Percentiles rank a stretch among this genome's conserved stretches.
Conservation (phyloP, 1,140 invertebrate species). For the Onthophagus taurus region DNA sequence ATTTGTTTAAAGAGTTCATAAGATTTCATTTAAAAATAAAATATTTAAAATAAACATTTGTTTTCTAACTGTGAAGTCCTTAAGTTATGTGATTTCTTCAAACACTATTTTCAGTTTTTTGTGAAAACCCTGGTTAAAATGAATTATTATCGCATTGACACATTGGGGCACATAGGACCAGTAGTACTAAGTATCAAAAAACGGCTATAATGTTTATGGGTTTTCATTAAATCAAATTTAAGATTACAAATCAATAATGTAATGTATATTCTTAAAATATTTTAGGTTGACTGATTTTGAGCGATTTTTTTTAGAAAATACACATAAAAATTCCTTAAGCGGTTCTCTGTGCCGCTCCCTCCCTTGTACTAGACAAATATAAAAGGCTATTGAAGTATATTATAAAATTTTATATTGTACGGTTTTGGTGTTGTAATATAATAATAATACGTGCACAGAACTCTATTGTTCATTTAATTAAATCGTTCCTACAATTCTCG, state of each 20-base stretch:
- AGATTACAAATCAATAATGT: too few relatives aligned
- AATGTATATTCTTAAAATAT: not conserved
- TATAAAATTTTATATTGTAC: too few relatives aligned
- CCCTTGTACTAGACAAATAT: too few relatives aligned
- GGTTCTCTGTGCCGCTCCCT: not conserved
- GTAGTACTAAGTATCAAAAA: not conserved
- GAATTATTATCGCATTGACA: not conserved
- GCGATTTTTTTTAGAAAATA: not conserved
- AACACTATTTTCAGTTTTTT: too few relatives aligned
- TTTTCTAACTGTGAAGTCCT: too few relatives aligned
- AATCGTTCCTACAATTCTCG: too few relatives aligned
- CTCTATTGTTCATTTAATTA: too few relatives aligned
- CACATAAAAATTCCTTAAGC: not conserved
- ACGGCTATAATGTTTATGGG: not conserved
- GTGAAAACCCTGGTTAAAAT: not conserved
- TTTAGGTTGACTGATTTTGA: not conserved
- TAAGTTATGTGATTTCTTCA: too few relatives aligned
- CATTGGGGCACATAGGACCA: not conserved
- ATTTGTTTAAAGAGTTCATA: constrained; percentile 2
- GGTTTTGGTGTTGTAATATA: too few relatives aligned
- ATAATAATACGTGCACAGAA: too few relatives aligned
- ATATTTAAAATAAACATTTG: constrained; percentile 5
- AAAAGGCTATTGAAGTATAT: too few relatives aligned
- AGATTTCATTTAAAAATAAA: constrained; percentile 5
- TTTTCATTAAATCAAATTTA: too few relatives aligned